These are phyloP conservation scores for Sebastes hubbsi DNA, from an alignment of 2,797 vertebrate species.

Conservation along the genomic window DNA sequence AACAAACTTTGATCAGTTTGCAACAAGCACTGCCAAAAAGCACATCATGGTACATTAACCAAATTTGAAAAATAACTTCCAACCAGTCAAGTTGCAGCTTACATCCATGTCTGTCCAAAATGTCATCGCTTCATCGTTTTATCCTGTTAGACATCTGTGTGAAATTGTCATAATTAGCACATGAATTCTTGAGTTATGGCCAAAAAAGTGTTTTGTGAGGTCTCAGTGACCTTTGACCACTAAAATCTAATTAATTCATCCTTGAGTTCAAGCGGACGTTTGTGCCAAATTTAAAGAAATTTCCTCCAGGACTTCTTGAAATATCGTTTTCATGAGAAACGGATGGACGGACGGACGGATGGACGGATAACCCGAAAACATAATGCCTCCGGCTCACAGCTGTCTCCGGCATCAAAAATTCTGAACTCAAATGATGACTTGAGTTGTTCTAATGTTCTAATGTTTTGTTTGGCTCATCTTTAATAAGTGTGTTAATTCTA, in stretches of 20 bases:
- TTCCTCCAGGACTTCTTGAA: neutral
- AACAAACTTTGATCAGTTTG: neutral
- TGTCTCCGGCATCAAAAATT: neutral
- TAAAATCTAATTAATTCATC: neutral
- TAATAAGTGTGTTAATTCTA: neutral
- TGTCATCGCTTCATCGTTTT: neutral
- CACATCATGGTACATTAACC: too few relatives aligned
- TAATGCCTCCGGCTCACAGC: neutral
- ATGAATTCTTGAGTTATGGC: neutral
- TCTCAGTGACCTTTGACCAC: neutral
- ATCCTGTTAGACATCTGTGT: neutral
- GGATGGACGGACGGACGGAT: neutral
- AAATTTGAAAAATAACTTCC: neutral
- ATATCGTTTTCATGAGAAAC: neutral
- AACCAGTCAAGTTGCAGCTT: neutral
- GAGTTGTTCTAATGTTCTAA: neutral
- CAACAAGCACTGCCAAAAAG: neutral
- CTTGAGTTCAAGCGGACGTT: neutral
- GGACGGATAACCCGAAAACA: neutral
- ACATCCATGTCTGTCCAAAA: neutral
- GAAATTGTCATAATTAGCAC: neutral
- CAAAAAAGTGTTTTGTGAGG: neutral
- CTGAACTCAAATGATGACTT: neutral
- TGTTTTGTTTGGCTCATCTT: slow-evolving; percentile 29
- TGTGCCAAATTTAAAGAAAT: neutral